These are phyloP conservation scores for Eustalomyia histrio DNA, from an alignment of 2,888 invertebrate species.

Conservation along the genomic window DNA sequence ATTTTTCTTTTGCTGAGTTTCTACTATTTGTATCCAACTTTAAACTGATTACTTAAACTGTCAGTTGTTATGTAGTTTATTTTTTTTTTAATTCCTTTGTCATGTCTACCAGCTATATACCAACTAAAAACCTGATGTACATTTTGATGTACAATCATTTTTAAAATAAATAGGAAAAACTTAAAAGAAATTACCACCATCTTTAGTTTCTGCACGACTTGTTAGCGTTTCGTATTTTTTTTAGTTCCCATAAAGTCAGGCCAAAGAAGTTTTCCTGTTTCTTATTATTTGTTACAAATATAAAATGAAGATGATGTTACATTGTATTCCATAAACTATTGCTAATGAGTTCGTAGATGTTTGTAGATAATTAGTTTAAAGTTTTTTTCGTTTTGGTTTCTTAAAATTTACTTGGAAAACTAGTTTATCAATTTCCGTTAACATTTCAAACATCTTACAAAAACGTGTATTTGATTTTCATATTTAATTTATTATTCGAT, in stretches of 20 bases:
- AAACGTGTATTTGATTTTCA: too few relatives aligned
- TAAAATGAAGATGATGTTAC: neutral
- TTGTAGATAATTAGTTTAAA: slow-evolving; percentile 24
- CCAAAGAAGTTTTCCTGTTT: too few relatives aligned
- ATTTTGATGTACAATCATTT: neutral
- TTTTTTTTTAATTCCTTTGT: slow-evolving; percentile 5
- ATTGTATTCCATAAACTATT: too few relatives aligned
- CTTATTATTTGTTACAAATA: neutral
- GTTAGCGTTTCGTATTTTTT: neutral
- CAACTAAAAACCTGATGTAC: slow-evolving; percentile 7
- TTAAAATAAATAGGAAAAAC: neutral
- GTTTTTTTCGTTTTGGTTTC: too few relatives aligned
- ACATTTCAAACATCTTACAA: too few relatives aligned
- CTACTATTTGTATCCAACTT: slow-evolving; percentile 11
- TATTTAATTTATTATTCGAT: too few relatives aligned
- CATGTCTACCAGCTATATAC: slow-evolving; percentile 16
- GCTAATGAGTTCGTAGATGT: slow-evolving; percentile 23
- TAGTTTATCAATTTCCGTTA: too few relatives aligned
- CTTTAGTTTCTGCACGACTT: slow-evolving; percentile 1
- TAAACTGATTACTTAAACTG: slow-evolving; percentile 48
- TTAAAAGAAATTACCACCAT: slow-evolving; percentile 15
- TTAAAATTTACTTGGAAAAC: too few relatives aligned
- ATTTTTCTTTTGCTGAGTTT: slow-evolving; percentile 4
- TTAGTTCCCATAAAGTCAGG: neutral
- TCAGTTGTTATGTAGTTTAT: slow-evolving; percentile 42